Evolutionary conservation across 2,113 vertebrate genomes (phyloP).

Genomic region (Alaudala cheleensis): DNA sequence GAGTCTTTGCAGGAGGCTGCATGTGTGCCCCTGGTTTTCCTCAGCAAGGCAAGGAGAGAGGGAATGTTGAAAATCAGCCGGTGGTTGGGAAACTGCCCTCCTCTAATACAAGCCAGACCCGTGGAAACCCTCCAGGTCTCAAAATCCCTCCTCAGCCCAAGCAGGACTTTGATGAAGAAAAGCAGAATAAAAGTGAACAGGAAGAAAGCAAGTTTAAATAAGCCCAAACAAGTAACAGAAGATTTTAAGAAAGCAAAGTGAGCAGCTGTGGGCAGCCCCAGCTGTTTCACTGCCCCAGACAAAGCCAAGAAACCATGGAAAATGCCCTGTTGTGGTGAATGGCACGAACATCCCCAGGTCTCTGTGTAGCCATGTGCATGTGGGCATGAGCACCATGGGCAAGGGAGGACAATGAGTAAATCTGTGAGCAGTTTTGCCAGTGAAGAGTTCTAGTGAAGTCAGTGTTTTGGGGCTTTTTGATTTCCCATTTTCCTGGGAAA

Average conservation of each 20-base stretch:
- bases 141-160: neutral
- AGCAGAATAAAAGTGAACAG: conserved; percentile 28
- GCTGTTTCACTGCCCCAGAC: neutral
- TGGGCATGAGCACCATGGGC: neutral
- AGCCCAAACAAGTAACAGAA: conserved; percentile 28
- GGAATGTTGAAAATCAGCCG: conserved; percentile 12
- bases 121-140: conserved; percentile 54
- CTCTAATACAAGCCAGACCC: conserved; percentile 45
- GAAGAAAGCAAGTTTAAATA: conserved; percentile 11
- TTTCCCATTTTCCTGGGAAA: neutral
- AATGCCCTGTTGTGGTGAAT: neutral
- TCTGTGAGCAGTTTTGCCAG: neutral
- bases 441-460: neutral
- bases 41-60: conserved; percentile 10
- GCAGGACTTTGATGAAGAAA: conserved; percentile 29
- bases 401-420: neutral
- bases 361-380: accelerated
- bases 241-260: neutral
- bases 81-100: neutral
- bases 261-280: neutral
- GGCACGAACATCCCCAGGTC: accelerated
- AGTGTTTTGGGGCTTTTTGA: neutral
- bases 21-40: conserved; percentile 10
- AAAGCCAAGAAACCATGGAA: neutral
- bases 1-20: neutral